Conservation (phyloP, 1,140 invertebrate genomes). For the Plectrocnemia conspersa region DNA sequence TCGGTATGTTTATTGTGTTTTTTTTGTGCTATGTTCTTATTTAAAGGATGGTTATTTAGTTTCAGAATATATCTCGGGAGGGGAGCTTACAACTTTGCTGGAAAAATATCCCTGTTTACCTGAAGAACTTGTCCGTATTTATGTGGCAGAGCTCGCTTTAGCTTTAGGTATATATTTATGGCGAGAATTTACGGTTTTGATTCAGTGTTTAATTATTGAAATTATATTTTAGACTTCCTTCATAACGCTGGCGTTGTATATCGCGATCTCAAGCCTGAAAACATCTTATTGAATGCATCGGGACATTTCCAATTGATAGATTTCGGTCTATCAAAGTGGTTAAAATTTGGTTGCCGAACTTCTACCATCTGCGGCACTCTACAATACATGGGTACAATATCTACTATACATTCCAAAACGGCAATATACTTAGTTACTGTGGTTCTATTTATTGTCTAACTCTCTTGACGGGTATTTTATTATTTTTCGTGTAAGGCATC, state of each 20-base stretch:
- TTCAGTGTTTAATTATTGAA: slow-evolving; percentile 8
- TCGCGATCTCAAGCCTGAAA: slow-evolving; percentile 87
- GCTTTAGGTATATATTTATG: slow-evolving; percentile 63
- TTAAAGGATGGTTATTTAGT: no score
- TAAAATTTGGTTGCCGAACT: slow-evolving; percentile 68
- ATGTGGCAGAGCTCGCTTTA: slow-evolving; percentile 77
- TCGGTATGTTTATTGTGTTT: slow-evolving; percentile 58
- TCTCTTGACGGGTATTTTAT: no score
- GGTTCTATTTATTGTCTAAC: no score
- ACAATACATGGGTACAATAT: slow-evolving; percentile 79
- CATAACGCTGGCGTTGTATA: slow-evolving; percentile 89
- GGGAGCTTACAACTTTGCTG: slow-evolving; percentile 72
- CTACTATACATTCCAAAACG: not conserved
- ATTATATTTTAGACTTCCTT: slow-evolving; percentile 72
- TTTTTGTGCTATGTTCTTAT: not conserved
- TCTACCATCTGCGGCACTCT: slow-evolving; percentile 86
- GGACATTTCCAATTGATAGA: slow-evolving; percentile 81
- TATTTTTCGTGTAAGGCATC: no score
- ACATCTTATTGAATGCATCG: slow-evolving; percentile 76
- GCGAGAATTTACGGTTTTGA: not conserved
- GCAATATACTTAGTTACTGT: no score
- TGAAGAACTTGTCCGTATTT: slow-evolving; percentile 71
- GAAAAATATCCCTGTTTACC: slow-evolving; percentile 66
- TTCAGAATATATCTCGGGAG: slow-evolving; percentile 73
- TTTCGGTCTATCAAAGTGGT: slow-evolving; percentile 92